phyloP scores from a whole-genome alignment of 37 sponge, comb jelly and placozoan species.

The Ephydatia muelleri region DNA sequence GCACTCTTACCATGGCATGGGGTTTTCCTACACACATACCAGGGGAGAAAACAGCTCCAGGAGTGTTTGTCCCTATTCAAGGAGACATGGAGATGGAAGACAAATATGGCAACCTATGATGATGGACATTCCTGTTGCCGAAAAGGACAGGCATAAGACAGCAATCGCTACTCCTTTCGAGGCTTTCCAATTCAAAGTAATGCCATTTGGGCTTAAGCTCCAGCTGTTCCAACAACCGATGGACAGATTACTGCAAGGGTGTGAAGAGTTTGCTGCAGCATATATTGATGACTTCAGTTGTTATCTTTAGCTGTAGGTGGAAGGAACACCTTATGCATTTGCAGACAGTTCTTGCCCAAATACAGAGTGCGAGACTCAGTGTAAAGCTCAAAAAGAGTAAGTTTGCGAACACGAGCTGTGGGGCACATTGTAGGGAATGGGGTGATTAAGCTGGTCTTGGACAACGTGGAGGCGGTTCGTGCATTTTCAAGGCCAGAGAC shows the following conservation, averaged over 20 bases:
- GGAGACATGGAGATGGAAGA: no score
- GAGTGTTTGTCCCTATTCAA: no score
- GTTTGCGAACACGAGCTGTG: constrained; percentile 22
- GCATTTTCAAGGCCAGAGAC: no score
- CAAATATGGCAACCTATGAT: no score
- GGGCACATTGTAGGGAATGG: constrained; percentile 38
- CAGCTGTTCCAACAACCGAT: no score
- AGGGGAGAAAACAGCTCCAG: no score
- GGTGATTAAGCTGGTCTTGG: no score
- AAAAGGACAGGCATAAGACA: constrained; percentile 26
- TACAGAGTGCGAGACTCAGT: constrained; percentile 16
- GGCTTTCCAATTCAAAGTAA: constrained; percentile 51
- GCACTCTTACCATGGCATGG: no score
- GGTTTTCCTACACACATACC: no score
- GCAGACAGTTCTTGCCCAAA: background rate
- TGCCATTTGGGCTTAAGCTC: no score
- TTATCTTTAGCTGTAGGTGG: background rate
- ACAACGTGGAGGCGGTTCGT: constrained; percentile 24
- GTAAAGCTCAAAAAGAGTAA: no score
- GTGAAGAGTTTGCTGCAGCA: constrained; percentile 14
- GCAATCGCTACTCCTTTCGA: constrained; percentile 43
- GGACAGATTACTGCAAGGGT: no score
- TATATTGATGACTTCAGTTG: constrained; percentile 24
- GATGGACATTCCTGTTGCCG: constrained; percentile 33
- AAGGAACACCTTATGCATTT: constrained; percentile 23